These are phyloP conservation scores for Drosophila monieri DNA, from an alignment of 2,888 invertebrate species.

Conservation along the genomic window DNA sequence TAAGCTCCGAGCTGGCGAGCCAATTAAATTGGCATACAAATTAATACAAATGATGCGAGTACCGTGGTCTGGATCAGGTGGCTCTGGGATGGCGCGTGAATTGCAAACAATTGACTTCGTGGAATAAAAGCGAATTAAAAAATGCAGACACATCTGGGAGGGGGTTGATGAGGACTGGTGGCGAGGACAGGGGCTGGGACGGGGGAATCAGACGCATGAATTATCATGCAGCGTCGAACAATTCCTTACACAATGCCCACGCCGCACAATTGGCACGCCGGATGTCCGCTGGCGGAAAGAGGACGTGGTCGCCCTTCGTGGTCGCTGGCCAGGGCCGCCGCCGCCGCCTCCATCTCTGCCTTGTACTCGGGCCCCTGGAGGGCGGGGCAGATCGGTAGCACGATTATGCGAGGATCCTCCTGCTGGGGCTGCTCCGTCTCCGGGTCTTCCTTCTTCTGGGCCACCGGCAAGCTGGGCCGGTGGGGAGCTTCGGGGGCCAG, in stretches of 20 bases:
- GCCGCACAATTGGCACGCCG: conserved; percentile 83
- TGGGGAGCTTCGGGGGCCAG: conserved; percentile 85
- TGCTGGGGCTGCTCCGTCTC: conserved; percentile 44
- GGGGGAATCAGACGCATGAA: conserved; percentile 53
- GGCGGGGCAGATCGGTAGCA: conserved; percentile 82
- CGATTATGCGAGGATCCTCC: conserved; percentile 81
- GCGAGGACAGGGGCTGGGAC: background rate
- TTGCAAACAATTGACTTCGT: conserved; percentile 71
- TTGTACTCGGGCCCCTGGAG: conserved; percentile 81
- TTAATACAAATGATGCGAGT: conserved; percentile 71
- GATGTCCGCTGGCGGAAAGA: conserved; percentile 82
- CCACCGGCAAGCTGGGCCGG: conserved; percentile 85
- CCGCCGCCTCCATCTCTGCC: conserved; percentile 81
- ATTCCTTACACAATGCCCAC: conserved; percentile 84
- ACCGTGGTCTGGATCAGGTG: conserved; percentile 39
- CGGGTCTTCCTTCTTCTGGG: conserved; percentile 64
- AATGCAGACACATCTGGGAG: conserved; percentile 53
- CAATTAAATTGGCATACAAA: conserved; percentile 76
- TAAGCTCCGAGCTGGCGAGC: conserved; percentile 61
- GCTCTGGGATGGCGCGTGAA: conserved; percentile 58
- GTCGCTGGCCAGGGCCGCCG: conserved; percentile 71
- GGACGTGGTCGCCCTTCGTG: conserved; percentile 71
- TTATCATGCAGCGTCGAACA: conserved; percentile 61
- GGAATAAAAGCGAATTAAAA: conserved; percentile 74
- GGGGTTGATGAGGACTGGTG: background rate